These are phyloP conservation scores for Arenaria interpres DNA, from an alignment of 2,113 vertebrate genomes.

Conservation along the genomic window DNA sequence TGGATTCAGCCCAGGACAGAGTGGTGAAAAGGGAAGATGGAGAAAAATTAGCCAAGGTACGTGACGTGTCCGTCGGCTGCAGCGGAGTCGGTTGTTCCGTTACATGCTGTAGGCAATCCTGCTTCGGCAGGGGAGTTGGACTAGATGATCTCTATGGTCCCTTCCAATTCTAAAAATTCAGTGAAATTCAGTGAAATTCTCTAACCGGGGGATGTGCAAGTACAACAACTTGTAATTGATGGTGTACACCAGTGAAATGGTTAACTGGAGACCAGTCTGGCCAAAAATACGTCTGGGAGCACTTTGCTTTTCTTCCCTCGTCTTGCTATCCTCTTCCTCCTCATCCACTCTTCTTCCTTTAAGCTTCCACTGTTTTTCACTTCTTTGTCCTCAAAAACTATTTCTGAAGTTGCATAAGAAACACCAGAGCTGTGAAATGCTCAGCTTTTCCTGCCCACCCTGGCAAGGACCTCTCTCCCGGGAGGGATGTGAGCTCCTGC, in stretches of 20 bases:
- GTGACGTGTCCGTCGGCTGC: not conserved
- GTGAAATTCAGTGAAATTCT: no score
- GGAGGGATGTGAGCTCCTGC: fast-evolving
- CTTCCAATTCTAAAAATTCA: no score
- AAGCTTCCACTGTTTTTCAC: not conserved
- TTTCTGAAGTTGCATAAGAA: not conserved
- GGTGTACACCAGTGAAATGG: not conserved
- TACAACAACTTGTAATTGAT: fast-evolving
- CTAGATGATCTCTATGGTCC: no score
- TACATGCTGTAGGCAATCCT: no score
- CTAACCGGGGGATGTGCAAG: fast-evolving
- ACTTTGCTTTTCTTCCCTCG: not conserved
- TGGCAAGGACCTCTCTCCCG: not conserved
- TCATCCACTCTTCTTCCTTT: not conserved
- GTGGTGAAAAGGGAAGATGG: constrained; percentile 91
- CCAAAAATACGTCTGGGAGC: not conserved
- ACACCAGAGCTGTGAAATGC: not conserved
- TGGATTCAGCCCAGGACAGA: constrained; percentile 88
- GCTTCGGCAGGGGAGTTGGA: no score
- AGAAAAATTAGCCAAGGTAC: constrained; percentile 91
- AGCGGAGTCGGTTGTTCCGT: fast-evolving
- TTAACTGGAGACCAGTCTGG: not conserved
- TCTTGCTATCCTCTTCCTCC: not conserved
- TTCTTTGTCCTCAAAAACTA: not conserved
- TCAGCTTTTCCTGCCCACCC: not conserved